These are phyloP conservation scores for Drosophila miranda DNA, from an alignment of 1,140 invertebrate genomes.

Conservation along the genomic window DNA sequence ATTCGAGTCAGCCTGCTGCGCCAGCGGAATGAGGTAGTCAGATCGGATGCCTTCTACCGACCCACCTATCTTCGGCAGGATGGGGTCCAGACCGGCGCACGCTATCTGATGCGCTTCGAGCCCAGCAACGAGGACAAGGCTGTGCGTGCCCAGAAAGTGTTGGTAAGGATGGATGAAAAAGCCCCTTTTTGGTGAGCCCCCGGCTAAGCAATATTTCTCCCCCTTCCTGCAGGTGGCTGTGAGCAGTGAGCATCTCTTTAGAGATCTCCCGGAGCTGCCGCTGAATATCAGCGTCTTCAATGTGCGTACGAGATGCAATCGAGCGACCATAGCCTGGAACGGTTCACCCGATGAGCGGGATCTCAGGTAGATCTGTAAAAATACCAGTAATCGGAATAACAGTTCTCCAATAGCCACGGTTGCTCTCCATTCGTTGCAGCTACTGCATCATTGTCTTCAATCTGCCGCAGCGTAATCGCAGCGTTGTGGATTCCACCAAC, in stretches of 20 bases:
- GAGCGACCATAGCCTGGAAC: conserved; percentile 77
- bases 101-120: conserved; percentile 71
- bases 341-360: conserved; percentile 71
- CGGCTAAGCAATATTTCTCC: background rate
- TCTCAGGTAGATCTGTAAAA: conserved; percentile 48
- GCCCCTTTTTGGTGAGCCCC: background rate
- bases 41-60: conserved; percentile 57
- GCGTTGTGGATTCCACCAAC: conserved; percentile 72
- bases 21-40: conserved; percentile 48
- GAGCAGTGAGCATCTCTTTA: conserved; percentile 61
- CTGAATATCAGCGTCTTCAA: conserved; percentile 72
- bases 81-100: conserved; percentile 54
- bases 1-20: conserved; percentile 64
- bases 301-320: conserved; percentile 66
- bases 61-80: conserved; percentile 69
- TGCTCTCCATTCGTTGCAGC: conserved; percentile 25
- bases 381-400: background rate
- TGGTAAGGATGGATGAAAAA: conserved; percentile 33
- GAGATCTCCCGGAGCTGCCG: conserved; percentile 70
- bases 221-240: conserved; percentile 58
- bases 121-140: conserved; percentile 78
- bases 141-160: conserved; percentile 73
- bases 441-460: conserved; percentile 81
- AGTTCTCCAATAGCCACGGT: too few relatives aligned
- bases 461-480: conserved; percentile 74